These are phyloP conservation scores for Heteropelma amictum DNA, from an alignment of 2,888 invertebrate species.

Conservation along the genomic window DNA sequence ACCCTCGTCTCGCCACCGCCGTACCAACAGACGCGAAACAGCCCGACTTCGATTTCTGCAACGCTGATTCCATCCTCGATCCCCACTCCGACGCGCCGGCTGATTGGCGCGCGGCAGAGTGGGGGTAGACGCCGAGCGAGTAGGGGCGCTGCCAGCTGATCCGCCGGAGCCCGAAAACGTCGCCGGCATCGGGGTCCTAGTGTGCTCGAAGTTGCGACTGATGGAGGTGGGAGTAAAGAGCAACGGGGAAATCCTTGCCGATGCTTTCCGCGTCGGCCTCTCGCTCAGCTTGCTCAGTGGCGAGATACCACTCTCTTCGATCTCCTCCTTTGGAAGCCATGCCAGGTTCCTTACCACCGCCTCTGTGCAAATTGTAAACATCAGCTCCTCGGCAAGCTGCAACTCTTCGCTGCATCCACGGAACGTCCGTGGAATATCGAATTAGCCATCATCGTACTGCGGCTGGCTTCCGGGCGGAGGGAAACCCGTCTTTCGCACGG, in stretches of 20 bases:
- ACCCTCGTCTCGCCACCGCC: not conserved
- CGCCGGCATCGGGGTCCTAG: no score
- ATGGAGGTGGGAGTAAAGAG: no score
- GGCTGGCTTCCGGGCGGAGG: not conserved
- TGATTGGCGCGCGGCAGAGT: no score
- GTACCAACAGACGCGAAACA: no score
- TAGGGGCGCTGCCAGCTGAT: no score
- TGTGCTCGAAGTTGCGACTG: no score
- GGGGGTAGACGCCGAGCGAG: no score
- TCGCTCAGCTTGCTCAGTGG: slow-evolving; percentile 66
- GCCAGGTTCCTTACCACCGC: slow-evolving; percentile 57
- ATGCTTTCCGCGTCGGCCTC: slow-evolving; percentile 68
- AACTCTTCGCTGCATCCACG: slow-evolving; percentile 62
- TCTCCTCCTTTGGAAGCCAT: not conserved
- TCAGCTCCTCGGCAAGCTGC: slow-evolving; percentile 71
- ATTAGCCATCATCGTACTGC: slow-evolving; percentile 38
- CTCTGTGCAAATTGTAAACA: slow-evolving; percentile 72
- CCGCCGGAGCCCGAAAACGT: no score
- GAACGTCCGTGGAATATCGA: slow-evolving; percentile 55
- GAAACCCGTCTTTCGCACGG: not conserved
- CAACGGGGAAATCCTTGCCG: slow-evolving; percentile 4
- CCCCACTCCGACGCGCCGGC: no score
- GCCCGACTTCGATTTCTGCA: no score
- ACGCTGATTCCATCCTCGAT: no score
- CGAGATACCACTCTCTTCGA: slow-evolving; percentile 22